Evolutionary conservation across 2,888 invertebrate species (phyloP).

Genomic region (Lamproptera curius): DNA sequence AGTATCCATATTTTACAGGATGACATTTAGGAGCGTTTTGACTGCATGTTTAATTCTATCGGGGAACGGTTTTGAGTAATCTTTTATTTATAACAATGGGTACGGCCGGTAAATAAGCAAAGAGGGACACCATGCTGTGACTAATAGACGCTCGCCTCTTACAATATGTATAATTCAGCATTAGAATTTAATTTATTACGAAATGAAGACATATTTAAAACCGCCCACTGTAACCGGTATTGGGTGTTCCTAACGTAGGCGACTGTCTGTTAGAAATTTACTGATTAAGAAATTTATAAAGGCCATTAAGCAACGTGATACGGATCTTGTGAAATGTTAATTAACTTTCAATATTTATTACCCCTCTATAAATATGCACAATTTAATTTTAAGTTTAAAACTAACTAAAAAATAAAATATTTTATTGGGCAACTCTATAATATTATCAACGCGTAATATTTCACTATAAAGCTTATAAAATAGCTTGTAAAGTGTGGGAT

Average conservation of each 20-base stretch:
- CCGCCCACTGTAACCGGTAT: conserved; percentile 53
- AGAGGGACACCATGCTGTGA: conserved; percentile 66
- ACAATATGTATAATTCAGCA: conserved; percentile 53
- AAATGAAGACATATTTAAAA: conserved; percentile 63
- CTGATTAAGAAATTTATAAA: conserved; percentile 50
- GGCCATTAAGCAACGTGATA: conserved; percentile 31
- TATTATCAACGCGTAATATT: background rate
- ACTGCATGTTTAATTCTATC: conserved; percentile 34
- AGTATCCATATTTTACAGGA: conserved; percentile 25
- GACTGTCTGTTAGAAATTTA: conserved; percentile 39
- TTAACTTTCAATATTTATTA: conserved; percentile 31
- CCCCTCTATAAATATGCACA: too few species aligned
- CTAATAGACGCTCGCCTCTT: conserved; percentile 52
- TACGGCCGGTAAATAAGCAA: conserved; percentile 54
- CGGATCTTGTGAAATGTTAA: conserved; percentile 35
- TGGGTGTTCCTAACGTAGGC: conserved; percentile 43
- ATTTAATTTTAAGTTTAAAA: too few species aligned
- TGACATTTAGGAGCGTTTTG: conserved; percentile 29
- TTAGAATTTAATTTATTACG: conserved; percentile 64
- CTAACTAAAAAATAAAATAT: too few species aligned
- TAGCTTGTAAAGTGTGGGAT: background rate
- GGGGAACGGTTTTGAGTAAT: conserved; percentile 53
- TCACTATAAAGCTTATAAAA: background rate
- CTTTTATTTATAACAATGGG: conserved; percentile 55
- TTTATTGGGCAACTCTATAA: too few species aligned